phyloP scores from a whole-genome alignment of 1,140 invertebrate genomes.

The Laupala kohalensis region DNA sequence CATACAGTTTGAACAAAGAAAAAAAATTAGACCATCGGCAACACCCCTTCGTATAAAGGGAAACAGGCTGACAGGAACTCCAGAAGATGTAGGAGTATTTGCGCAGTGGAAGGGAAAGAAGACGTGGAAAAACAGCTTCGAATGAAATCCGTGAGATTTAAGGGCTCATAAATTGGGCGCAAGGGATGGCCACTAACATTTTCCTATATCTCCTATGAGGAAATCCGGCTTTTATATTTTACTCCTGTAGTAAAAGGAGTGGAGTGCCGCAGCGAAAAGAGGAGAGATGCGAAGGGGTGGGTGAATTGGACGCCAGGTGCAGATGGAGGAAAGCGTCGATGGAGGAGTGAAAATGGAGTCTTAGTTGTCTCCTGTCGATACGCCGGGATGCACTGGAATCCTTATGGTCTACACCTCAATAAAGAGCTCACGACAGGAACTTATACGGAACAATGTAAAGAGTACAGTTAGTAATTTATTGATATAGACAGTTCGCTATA shows the following conservation, averaged over 20 bases:
- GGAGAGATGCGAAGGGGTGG: not conserved
- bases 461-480: no score
- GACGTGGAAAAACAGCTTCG: not conserved
- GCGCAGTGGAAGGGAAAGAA: no score
- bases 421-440: no score
- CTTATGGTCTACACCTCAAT: no score
- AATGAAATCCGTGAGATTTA: not conserved
- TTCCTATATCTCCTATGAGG: not conserved
- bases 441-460: no score
- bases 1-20: not conserved
- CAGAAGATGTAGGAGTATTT: no score
- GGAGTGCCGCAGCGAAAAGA: no score
- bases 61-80: not conserved
- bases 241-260: not conserved
- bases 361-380: no score
- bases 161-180: not conserved
- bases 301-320: not conserved
- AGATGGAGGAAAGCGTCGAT: not conserved
- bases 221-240: not conserved
- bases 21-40: not conserved
- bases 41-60: not conserved
- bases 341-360: no score
- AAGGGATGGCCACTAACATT: not conserved
- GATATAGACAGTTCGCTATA: no score
- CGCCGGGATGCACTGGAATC: no score